Base-by-base conservation (phyloP, 2,888 invertebrate species). In the Poecilus cupreus region DNA sequence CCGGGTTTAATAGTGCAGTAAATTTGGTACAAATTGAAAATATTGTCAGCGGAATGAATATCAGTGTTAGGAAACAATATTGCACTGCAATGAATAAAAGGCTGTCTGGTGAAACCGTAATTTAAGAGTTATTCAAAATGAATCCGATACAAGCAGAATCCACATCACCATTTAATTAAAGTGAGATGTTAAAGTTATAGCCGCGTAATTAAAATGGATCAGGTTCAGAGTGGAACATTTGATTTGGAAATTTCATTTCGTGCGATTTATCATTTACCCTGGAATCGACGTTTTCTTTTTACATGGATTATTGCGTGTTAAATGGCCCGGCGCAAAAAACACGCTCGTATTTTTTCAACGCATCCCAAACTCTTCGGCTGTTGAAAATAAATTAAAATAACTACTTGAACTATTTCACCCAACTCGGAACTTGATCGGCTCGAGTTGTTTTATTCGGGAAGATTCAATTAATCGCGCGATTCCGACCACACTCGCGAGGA, bases 281-380 rank as follows among this genome's bases (percentile, higher is more conserved):
- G n/a, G 13, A 51, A 10, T 51, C n/a, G 64, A 60, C 22, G 60
- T 78, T 46, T 78, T 64, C 54, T 75, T 77, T 78, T 43, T 64
- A 64, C 46, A 46, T 26, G 78, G 78, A 64, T 78, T 78, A 78
- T 78, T 78, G 78, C 78, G 78, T 78, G 60, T 78, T 78, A 64
- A 78, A 64, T 78, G 64, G 78, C 18, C 78, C 64, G 46, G 6
- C 24, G 39, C 60, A 54, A 32, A 78, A 78, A 60, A 64, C 43
- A 43, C 39, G 13, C 20, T 46, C 64, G 43, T 64, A 37, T 64
- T 60, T 78, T 78, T 68, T 68, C 68, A 39, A 64, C 43, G 32
- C 43, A 54, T 8, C 20, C 46, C 13, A 39, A 77, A 37, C 43
- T 78, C 60, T 64, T 64, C 37, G 11, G 11, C 10, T 11, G 60